A percentile compares a stretch with the other conserved stretches of the same genome.
Conservation (phyloP, 1,140 invertebrate species). For the Hypsibius dujardini region DNA sequence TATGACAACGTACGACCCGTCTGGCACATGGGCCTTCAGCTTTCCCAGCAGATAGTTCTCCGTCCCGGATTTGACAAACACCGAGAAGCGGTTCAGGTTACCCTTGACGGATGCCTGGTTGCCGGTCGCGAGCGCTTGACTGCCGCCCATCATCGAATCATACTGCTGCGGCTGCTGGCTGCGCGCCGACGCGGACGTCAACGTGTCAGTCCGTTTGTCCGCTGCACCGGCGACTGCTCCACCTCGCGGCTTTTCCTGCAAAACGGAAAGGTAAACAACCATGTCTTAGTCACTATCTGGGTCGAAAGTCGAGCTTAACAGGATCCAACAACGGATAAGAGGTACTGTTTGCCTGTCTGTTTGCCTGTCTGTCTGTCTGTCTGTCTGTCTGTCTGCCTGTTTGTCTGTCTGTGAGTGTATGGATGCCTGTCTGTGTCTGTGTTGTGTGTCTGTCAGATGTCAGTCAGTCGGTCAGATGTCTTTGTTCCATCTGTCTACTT, state of each 20-base stretch:
- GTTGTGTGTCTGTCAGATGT: no score
- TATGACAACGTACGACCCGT: conserved; percentile 57
- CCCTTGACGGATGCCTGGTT: conserved; percentile 17
- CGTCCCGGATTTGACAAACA: conserved; percentile 71
- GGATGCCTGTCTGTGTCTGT: no score
- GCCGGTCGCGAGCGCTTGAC: background rate
- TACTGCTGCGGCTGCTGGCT: no score
- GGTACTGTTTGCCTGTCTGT: no score
- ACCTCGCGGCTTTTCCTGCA: conserved; percentile 18
- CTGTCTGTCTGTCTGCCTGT: no score
- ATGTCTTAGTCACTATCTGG: no score
- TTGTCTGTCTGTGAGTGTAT: no score
- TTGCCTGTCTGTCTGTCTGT: no score
- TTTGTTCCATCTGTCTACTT: no score
- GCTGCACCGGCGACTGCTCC: background rate
- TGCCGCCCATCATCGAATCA: conserved; percentile 26
- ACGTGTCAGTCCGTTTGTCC: background rate
- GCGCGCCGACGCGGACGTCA: conserved; percentile 22
- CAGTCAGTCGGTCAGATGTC: no score
- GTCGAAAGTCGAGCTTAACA: no score
- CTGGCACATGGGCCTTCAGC: conserved; percentile 48
- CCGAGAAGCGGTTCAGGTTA: conserved; percentile 52
- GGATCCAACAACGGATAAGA: no score
- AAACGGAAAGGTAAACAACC: conserved; percentile 19
- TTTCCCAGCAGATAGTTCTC: conserved; percentile 76